phyloP scores from a whole-genome alignment of 2,113 vertebrate species.

The Natator depressus region DNA sequence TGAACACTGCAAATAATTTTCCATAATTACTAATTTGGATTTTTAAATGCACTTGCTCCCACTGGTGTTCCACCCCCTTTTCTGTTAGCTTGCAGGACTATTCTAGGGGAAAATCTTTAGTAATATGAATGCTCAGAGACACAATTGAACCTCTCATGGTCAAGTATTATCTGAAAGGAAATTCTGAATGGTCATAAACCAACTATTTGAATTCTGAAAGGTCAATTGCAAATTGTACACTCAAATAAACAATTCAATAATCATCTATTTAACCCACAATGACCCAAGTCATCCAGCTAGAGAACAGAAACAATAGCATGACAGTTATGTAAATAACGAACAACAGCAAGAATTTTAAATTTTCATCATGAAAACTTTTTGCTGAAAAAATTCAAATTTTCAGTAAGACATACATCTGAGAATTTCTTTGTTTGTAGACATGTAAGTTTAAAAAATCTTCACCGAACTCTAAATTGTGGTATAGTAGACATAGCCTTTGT shows the following conservation, averaged over 20 bases:
- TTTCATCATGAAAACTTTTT: background rate
- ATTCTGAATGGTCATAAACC: slow-evolving; percentile 15
- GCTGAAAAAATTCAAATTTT: background rate
- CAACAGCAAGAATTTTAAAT: background rate
- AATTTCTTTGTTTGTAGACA: background rate
- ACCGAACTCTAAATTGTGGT: background rate
- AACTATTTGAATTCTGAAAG: slow-evolving; percentile 40
- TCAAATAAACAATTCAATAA: slow-evolving; percentile 8
- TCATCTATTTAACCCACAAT: background rate
- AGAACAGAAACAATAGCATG: slow-evolving; percentile 15
- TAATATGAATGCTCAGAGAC: slow-evolving; percentile 15
- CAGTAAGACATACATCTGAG: background rate
- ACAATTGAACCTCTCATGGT: slow-evolving; percentile 26
- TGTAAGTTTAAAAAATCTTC: background rate
- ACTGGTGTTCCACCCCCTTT: background rate
- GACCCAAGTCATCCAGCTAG: background rate
- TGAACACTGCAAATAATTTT: background rate
- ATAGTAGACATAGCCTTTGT: background rate
- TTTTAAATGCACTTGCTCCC: slow-evolving; percentile 2
- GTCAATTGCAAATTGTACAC: slow-evolving; percentile 57
- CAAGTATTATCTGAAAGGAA: slow-evolving; percentile 28
- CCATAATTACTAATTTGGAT: background rate
- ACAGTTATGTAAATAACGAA: background rate
- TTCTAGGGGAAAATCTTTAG: background rate
- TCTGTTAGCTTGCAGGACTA: background rate